phyloP scores from a whole-genome alignment of 2,888 invertebrate species.

The Drosophila differens region DNA sequence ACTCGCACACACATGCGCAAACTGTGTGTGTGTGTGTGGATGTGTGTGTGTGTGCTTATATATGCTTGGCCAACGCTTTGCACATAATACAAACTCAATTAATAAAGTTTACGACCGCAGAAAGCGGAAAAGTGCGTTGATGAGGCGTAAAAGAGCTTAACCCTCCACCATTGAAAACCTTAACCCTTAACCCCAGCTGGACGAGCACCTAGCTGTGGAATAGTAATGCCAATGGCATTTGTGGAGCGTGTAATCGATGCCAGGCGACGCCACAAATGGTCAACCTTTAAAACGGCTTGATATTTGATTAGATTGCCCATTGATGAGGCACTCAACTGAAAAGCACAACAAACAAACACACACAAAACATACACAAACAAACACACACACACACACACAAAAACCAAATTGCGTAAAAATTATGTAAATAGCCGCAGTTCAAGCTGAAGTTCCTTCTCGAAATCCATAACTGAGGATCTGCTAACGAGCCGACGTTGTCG shows the following conservation, averaged over 20 bases:
- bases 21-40: neutral
- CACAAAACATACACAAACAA: neutral
- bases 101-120: slow-evolving; percentile 71
- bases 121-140: slow-evolving; percentile 70
- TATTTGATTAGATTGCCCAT: slow-evolving; percentile 51
- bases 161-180: slow-evolving; percentile 37
- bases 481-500: slow-evolving; percentile 50
- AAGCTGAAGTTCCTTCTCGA: slow-evolving; percentile 17
- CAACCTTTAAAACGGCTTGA: slow-evolving; percentile 37
- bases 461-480: slow-evolving; percentile 45
- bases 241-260: slow-evolving; percentile 44
- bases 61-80: slow-evolving; percentile 14
- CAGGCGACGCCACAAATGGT: slow-evolving; percentile 45
- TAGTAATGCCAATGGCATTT: slow-evolving; percentile 32
- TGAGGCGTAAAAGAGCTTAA: slow-evolving; percentile 70
- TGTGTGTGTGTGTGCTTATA: neutral
- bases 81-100: slow-evolving; percentile 73
- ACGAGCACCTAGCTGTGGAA: slow-evolving; percentile 13
- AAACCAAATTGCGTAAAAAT: slow-evolving; percentile 45
- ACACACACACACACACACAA: neutral
- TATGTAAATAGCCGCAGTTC: slow-evolving; percentile 57
- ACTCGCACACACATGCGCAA: slow-evolving; percentile 1
- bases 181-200: slow-evolving; percentile 8
- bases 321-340: slow-evolving; percentile 44
- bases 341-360: slow-evolving; percentile 8